Conservation (phyloP, 2,797 vertebrate genomes). For the Staurois parvus region DNA sequence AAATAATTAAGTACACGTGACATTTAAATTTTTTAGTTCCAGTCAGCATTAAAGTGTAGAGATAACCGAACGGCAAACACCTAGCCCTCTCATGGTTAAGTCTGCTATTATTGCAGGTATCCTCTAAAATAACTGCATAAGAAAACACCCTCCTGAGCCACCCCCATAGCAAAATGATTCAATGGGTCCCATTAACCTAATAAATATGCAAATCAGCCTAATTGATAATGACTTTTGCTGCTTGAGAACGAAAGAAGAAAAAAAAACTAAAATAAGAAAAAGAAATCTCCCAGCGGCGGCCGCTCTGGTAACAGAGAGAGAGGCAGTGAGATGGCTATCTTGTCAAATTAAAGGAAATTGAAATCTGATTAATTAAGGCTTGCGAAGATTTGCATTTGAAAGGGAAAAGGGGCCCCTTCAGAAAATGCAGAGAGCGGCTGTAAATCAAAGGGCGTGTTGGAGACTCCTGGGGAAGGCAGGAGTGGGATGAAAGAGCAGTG, state of each 20-base stretch:
- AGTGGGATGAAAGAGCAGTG: constrained; percentile 61
- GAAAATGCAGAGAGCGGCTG: constrained; percentile 58
- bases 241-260: constrained; percentile 49
- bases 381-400: constrained; percentile 62
- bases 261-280: constrained; percentile 56
- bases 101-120: constrained; percentile 7
- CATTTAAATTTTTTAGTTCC: neutral
- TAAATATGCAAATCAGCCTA: constrained; percentile 61
- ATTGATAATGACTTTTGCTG: constrained; percentile 62
- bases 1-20: constrained; percentile 1
- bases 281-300: constrained; percentile 52
- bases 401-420: constrained; percentile 61
- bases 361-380: constrained; percentile 64
- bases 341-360: constrained; percentile 64
- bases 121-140: constrained; percentile 13
- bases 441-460: constrained; percentile 62
- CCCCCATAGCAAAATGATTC: constrained; percentile 54
- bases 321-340: constrained; percentile 61
- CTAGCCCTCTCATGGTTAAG: constrained; percentile 20
- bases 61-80: neutral
- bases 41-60: neutral
- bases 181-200: constrained; percentile 59
- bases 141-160: neutral
- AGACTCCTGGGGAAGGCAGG: constrained; percentile 61
- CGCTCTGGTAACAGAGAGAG: constrained; percentile 51